A percentile compares a stretch with the other conserved stretches of the same genome.
Evolutionary conservation across 2,888 invertebrate genomes (phyloP).

Genomic region (Pomacea canaliculata): DNA sequence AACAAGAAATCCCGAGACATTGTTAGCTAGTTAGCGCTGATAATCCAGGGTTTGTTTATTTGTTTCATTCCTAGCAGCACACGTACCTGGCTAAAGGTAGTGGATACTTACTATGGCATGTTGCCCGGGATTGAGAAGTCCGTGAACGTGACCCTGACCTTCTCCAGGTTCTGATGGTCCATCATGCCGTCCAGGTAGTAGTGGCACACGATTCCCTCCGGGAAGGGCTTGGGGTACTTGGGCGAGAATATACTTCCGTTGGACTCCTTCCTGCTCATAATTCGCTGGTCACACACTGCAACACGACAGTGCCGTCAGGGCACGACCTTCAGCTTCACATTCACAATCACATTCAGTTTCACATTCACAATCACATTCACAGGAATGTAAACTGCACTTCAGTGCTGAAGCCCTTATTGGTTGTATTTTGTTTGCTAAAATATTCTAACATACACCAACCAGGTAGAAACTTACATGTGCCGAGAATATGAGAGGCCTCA

Average conservation of each 20-base stretch:
- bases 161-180: constrained; percentile 94
- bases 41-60: too few species aligned
- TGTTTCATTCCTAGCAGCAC: too few species aligned
- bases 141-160: constrained; percentile 89
- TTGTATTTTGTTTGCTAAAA: too few species aligned
- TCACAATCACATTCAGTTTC: too few species aligned
- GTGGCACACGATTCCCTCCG: constrained; percentile 95
- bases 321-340: too few species aligned
- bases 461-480: constrained; percentile 75
- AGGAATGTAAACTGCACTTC: too few species aligned
- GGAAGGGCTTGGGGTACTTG: constrained; percentile 95
- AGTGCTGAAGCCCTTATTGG: too few species aligned
- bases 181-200: constrained; percentile 94
- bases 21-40: too few species aligned
- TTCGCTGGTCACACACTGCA: constrained; percentile 96
- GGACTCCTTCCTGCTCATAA: constrained; percentile 92
- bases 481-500: constrained; percentile 94
- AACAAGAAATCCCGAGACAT: too few species aligned
- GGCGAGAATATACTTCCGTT: constrained; percentile 94
- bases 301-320: not conserved
- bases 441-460: too few species aligned
- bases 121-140: constrained; percentile 87
- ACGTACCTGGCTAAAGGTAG: not conserved
- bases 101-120: constrained; percentile 53
- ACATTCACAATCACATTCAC: too few species aligned